Evolutionary conservation across 2,797 vertebrate genomes (phyloP).

Genomic region (Arrhamphus sclerolepis): DNA sequence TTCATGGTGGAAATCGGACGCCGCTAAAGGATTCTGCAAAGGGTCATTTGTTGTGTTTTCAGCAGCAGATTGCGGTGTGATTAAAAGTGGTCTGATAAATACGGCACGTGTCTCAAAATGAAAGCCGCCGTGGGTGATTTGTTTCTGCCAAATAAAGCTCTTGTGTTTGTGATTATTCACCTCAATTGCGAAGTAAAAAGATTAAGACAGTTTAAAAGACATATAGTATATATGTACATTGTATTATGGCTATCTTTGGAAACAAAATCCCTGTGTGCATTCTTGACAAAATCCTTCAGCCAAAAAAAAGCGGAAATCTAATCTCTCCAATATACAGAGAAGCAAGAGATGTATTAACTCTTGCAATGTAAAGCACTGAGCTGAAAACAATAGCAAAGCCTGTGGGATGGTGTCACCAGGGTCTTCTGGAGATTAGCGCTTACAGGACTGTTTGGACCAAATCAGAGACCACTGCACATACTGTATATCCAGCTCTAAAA

Average conservation of each 20-base stretch:
- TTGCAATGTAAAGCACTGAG: constrained; percentile 39
- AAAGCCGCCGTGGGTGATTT: constrained; percentile 11
- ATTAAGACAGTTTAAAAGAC: constrained; percentile 20
- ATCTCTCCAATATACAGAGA: constrained; percentile 51
- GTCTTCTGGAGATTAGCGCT: constrained; percentile 49
- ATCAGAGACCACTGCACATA: constrained; percentile 13
- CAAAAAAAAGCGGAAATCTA: constrained; percentile 44
- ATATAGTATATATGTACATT: constrained; percentile 25
- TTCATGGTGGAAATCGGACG: constrained; percentile 17
- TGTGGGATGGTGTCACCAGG: constrained; percentile 39
- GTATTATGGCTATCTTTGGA: constrained; percentile 3
- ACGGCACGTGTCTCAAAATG: constrained; percentile 3
- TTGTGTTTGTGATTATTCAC: constrained; percentile 4
- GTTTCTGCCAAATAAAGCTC: constrained; percentile 20
- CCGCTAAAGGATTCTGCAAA: constrained; percentile 12
- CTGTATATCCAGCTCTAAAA: constrained; percentile 15
- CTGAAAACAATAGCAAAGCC: constrained; percentile 42
- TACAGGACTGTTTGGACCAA: constrained; percentile 14
- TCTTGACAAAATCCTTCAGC: constrained; percentile 56
- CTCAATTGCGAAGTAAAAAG: constrained; percentile 6
- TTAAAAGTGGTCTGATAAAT: constrained; percentile 45
- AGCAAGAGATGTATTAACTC: constrained; percentile 33
- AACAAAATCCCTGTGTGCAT: constrained; percentile 46
- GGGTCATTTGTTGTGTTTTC: constrained; percentile 33
- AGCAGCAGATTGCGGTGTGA: constrained; percentile 43